phyloP scores from a whole-genome alignment of 2,888 invertebrate genomes.

The Drosophila subsilvestris region DNA sequence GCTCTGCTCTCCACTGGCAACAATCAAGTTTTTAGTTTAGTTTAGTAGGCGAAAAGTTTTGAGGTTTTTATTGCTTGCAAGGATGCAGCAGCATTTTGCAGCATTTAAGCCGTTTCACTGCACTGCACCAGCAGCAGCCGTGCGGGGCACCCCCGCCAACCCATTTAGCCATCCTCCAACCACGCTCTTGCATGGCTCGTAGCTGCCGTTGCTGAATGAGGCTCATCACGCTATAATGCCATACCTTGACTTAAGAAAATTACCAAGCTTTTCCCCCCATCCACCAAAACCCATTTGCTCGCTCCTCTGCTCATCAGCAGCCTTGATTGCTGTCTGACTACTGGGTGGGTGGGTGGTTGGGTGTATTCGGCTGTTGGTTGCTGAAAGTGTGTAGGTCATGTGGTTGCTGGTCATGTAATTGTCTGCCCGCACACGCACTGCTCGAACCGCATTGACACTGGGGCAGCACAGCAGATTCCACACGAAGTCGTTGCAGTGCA shows the following conservation, averaged over 20 bases:
- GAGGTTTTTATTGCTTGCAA: constrained; percentile 46
- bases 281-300: background rate
- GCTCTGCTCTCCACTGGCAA: constrained; percentile 58
- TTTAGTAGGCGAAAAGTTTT: constrained; percentile 55
- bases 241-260: constrained; percentile 56
- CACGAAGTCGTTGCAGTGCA: background rate
- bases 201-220: constrained; percentile 64
- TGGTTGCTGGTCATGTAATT: constrained; percentile 64
- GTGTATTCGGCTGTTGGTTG: background rate
- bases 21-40: constrained; percentile 62
- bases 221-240: constrained; percentile 73
- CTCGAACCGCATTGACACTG: constrained; percentile 28
- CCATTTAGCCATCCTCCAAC: background rate
- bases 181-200: constrained; percentile 46
- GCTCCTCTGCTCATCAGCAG: constrained; percentile 43
- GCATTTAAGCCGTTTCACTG: constrained; percentile 41
- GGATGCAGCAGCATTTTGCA: constrained; percentile 2
- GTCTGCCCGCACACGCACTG: constrained; percentile 49
- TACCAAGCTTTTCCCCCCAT: constrained; percentile 43
- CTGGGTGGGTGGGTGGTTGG: constrained; percentile 18
- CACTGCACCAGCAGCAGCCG: background rate
- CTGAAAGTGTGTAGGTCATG: constrained; percentile 28
- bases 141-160: background rate
- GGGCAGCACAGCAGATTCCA: constrained; percentile 36
- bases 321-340: constrained; percentile 48